Evolutionary conservation across 92 coral and sea anemone genomes (phyloP).

Genomic region (Zoanthus gigantus): DNA sequence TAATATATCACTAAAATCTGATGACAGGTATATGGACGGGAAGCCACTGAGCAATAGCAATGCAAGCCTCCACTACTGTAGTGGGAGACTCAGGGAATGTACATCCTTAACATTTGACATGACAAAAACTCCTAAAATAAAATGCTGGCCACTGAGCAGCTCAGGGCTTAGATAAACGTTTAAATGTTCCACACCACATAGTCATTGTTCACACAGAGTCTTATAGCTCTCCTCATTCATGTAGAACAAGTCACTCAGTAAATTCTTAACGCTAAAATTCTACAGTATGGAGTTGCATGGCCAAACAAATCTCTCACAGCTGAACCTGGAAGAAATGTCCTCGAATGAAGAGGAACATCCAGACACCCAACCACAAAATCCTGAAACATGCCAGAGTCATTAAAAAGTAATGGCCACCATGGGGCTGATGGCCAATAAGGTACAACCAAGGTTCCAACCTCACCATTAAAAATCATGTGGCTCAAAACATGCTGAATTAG

Average conservation of each 20-base stretch:
- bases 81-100: conserved; percentile 33
- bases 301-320: conserved; percentile 45
- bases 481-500: conserved; percentile 61
- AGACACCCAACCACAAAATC: conserved; percentile 52
- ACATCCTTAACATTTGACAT: background rate
- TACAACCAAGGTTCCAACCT: conserved; percentile 70
- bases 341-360: conserved; percentile 40
- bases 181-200: background rate
- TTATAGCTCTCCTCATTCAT: background rate
- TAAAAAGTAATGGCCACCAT: conserved; percentile 76
- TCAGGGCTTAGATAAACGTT: background rate
- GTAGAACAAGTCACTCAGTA: background rate
- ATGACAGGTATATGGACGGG: background rate
- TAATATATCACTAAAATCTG: background rate
- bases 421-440: conserved; percentile 78
- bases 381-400: conserved; percentile 48
- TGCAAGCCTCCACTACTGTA: conserved; percentile 10
- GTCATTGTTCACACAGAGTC: background rate
- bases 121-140: background rate
- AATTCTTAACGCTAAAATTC: conserved; percentile 33
- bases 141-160: conserved; percentile 21
- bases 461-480: conserved; percentile 65
- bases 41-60: conserved; percentile 25
- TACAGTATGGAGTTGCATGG: background rate
- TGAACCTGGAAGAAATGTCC: conserved; percentile 61